Evolutionary conservation across 2,113 vertebrate genomes (phyloP), one percentile per base, ranked within the genome.

Genomic region (Seriola aureovittata): DNA sequence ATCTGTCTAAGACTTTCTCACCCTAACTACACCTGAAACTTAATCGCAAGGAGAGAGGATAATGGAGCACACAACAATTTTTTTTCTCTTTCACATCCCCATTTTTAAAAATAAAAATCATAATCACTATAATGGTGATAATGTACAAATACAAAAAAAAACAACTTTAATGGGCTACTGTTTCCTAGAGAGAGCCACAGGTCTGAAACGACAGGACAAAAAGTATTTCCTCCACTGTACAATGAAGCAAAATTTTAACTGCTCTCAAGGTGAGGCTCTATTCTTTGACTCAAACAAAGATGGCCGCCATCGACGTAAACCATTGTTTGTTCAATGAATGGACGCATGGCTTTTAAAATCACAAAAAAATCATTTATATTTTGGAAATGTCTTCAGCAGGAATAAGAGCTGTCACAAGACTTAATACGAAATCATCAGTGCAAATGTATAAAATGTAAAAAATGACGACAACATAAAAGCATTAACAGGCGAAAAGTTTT

Each of bases 41-140:
- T 78, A 66, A 36, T 36, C 34, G 32, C 68, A 64, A 19, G 40
- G 46, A 84, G 59, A 86, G 10, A 29, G 42, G 48, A 81, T 83
- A 70, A 77, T 36, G 9, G 72, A 71, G 57, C 67, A 3, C 19
- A 52, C 8, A 40, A 55, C 50, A 65, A 84, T 36, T 29, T 62
- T 42, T 62, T 58, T 42, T 54, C 12, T 76, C 21, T 29, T 58
- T 74, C 58, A 58, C 48, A 57, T 16, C 42, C 10, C 16, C 36
- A 58, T 44, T 36, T 25, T 68, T 64, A 8, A 42, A 52, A 71
- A 55, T 50, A 67, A 38, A 44, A 57, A 21, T 36, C 23, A 29
- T 21, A 25, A 66, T 75, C 34, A 36, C 1, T 4, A 57, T 29
- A 71, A 74, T 66, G 13, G n/a, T 57, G 44, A 54, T 54, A 13